Evolutionary conservation across 2,797 vertebrate genomes (phyloP), one percentile per base, ranked within the genome.

Genomic region (Danio kyathit): DNA sequence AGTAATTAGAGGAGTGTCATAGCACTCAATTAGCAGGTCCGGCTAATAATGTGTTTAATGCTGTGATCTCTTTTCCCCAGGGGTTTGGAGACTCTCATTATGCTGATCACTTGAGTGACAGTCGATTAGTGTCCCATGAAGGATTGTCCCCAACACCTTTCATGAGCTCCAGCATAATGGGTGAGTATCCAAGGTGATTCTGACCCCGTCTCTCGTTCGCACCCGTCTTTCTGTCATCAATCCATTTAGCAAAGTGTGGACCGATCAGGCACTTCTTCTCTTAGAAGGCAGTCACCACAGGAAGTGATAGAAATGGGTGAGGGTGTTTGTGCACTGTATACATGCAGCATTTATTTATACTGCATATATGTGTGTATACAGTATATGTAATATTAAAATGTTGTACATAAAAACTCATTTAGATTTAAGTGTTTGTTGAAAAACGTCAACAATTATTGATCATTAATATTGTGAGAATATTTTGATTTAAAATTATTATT

Each of bases 111-210:
- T 94, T 98, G 97, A 98, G 94, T 95, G 97, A 98, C 95, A 96
- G 96, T 97, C 97, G 96, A 96, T 96, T 99, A 97, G 96, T 96
- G 91, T 92, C 97, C 92, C 96, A 96, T 90, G 96, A 98, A 97
- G 97, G 96, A 96, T 96, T 98, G 96, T 96, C 97, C 90, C 95
- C 96, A 91, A 97, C 98, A 96, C 97, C 97, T 96, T 97, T 98
- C 94, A 94, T 97, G 95, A 98, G 96, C 96, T 97, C 97, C 74
- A 96, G 94, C 95, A 94, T 98, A 94, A 97, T 97, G 94, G 97
- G 98, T 99, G 96, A 98, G 98, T 97, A 95, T 77, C 67, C 75
- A 81, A 87, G 95, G 91, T 94, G 92, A 95, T 95, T 94, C 90
- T 94, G 90, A 91, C 87, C 86, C 85, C 85, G 88, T 91, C 91